A percentile compares a stretch with the other conserved stretches of the same genome.
phyloP scores from a whole-genome alignment of 2,113 vertebrate genomes.

The Sardina pilchardus region DNA sequence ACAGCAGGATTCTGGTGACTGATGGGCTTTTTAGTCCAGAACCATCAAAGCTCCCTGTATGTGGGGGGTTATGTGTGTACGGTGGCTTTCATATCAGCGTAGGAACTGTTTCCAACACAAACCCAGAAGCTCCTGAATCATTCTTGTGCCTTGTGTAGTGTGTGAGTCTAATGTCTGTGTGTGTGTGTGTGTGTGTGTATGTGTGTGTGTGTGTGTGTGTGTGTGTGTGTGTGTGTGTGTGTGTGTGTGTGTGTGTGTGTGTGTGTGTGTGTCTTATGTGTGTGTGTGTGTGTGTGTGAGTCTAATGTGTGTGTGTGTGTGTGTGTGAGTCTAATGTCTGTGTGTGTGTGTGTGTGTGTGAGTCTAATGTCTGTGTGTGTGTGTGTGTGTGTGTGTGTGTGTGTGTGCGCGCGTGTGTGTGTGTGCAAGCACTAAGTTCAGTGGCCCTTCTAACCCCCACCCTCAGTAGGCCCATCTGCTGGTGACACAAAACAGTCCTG shows the following conservation, averaged over 20 bases:
- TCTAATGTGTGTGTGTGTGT: background rate
- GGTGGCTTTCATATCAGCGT: background rate
- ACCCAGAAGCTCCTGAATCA: background rate
- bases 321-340: background rate
- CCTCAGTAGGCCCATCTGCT: slow-evolving; percentile 35
- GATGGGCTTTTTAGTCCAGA: background rate
- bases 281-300: background rate
- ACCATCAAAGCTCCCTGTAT: background rate
- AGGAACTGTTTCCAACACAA: slow-evolving; percentile 2
- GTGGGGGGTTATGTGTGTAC: background rate
- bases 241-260: background rate
- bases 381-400: background rate
- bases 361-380: background rate
- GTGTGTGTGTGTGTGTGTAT: slow-evolving; percentile 1
- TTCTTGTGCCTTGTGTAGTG: background rate
- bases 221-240: background rate
- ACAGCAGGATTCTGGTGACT: background rate
- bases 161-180: background rate
- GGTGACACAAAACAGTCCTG: slow-evolving; percentile 41
- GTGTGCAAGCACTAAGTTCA: background rate
- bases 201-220: slow-evolving; percentile 20
- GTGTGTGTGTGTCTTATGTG: background rate
- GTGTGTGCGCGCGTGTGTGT: background rate
- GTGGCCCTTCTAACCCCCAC: background rate
- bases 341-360: background rate